These are phyloP conservation scores for Mastacembelus armatus DNA, from an alignment of 2,797 vertebrate species.

Conservation along the genomic window DNA sequence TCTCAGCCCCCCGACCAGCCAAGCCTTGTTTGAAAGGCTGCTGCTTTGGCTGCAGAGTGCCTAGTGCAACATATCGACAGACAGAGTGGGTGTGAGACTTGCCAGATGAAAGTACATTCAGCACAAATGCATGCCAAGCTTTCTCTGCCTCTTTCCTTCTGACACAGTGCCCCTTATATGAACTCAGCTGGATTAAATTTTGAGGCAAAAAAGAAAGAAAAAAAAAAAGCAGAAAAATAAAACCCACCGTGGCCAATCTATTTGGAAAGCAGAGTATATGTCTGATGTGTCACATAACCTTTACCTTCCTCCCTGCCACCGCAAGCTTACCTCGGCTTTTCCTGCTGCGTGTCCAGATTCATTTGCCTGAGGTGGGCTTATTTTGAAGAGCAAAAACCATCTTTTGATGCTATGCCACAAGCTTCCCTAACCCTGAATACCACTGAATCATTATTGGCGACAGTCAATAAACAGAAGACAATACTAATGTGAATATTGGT, in stretches of 20 bases:
- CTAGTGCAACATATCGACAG: slow-evolving; percentile 72
- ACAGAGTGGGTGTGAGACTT: slow-evolving; percentile 77
- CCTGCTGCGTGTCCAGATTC: slow-evolving; percentile 47
- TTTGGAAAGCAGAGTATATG: slow-evolving; percentile 29
- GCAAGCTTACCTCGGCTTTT: slow-evolving; percentile 54
- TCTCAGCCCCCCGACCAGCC: slow-evolving; percentile 69
- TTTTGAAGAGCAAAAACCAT: slow-evolving; percentile 47
- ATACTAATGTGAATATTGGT: slow-evolving; percentile 70
- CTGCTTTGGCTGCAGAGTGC: slow-evolving; percentile 73
- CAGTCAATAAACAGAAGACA: slow-evolving; percentile 41
- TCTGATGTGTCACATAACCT: slow-evolving; percentile 74
- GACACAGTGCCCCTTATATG: slow-evolving; percentile 82
- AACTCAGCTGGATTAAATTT: slow-evolving; percentile 71
- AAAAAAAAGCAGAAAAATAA: slow-evolving; percentile 41
- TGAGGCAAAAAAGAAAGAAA: slow-evolving; percentile 30
- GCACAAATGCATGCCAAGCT: slow-evolving; percentile 60
- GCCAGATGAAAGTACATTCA: slow-evolving; percentile 79
- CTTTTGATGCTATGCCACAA: slow-evolving; percentile 27
- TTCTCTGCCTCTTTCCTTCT: slow-evolving; percentile 67
- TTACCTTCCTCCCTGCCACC: slow-evolving; percentile 50
- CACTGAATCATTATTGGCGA: slow-evolving; percentile 47
- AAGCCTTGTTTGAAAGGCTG: slow-evolving; percentile 75
- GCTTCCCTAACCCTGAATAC: slow-evolving; percentile 15
- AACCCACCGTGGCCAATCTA: slow-evolving; percentile 34
- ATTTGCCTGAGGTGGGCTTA: slow-evolving; percentile 46